Percentiles rank a stretch among this genome's conserved stretches.
phyloP scores from a whole-genome alignment of 1,140 invertebrate species.

The Spodoptera frugiperda region DNA sequence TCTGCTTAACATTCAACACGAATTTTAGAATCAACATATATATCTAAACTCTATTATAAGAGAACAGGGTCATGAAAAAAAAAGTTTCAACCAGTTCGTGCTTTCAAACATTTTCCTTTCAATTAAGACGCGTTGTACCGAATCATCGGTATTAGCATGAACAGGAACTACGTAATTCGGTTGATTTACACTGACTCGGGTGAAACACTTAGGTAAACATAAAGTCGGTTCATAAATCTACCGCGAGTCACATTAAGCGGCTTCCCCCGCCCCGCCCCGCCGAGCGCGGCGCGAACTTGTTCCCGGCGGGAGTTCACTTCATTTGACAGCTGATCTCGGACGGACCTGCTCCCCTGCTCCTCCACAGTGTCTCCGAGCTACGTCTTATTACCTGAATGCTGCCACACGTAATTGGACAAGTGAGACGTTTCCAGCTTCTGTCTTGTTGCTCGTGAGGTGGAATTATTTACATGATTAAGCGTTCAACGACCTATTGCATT shows the following conservation, averaged over 20 bases:
- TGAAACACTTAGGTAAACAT: constrained; percentile 16
- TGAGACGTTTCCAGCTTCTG: background rate
- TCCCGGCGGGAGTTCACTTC: constrained; percentile 2
- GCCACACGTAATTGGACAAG: constrained; percentile 4
- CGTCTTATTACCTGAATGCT: background rate
- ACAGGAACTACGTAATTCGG: background rate
- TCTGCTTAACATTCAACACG: no score
- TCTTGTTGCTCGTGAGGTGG: no score
- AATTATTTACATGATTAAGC: no score
- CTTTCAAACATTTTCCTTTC: no score
- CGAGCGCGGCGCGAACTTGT: background rate
- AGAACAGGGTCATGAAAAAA: no score
- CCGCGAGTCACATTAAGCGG: constrained; percentile 29
- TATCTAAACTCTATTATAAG: no score
- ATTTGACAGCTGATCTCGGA: constrained; percentile 30
- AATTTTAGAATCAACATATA: no score
- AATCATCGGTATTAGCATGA: no score
- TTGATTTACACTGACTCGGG: background rate
- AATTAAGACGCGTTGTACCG: no score
- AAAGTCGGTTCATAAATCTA: constrained; percentile 27
- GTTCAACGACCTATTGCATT: no score
- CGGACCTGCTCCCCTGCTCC: constrained; percentile 13
- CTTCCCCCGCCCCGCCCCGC: background rate
- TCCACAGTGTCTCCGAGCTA: background rate
- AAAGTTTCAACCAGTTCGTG: no score